Conservation (phyloP, 2,113 vertebrate species). For the Clarias magur region DNA sequence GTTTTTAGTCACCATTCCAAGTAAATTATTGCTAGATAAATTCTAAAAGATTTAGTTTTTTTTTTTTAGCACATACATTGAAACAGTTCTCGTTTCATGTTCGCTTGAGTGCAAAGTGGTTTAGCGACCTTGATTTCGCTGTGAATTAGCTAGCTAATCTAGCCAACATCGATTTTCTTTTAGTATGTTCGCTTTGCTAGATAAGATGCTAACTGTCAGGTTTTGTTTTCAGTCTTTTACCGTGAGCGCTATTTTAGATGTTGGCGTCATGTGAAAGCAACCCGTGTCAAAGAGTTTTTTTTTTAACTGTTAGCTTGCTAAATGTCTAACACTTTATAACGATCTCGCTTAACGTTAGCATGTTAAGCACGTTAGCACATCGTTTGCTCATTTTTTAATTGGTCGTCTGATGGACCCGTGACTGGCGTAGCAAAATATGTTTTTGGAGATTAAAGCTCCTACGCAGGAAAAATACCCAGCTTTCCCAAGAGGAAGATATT, state of each 20-base stretch:
- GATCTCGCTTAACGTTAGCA: background rate
- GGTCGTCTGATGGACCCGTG: background rate
- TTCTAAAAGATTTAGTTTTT: background rate
- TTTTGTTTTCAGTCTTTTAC: background rate
- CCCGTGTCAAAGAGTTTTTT: background rate
- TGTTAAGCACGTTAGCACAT: too few relatives aligned
- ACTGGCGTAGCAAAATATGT: background rate
- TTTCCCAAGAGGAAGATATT: background rate
- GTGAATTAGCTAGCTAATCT: too few relatives aligned
- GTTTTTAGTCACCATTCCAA: background rate
- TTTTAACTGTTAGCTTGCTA: background rate
- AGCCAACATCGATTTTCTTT: background rate
- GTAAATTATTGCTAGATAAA: background rate
- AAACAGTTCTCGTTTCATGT: too few relatives aligned
- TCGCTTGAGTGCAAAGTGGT: too few relatives aligned
- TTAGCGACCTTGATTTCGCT: background rate
- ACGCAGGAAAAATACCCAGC: background rate
- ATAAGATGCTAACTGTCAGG: too few relatives aligned
- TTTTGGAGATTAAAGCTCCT: background rate
- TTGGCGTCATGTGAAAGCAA: background rate
- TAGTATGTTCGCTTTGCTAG: background rate
- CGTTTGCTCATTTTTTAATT: background rate
- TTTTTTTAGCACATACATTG: too few relatives aligned
- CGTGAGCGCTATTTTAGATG: background rate
- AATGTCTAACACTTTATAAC: background rate